Evolutionary conservation across 2,113 vertebrate species (phyloP).

Genomic region (Paraplagusia blochii): DNA sequence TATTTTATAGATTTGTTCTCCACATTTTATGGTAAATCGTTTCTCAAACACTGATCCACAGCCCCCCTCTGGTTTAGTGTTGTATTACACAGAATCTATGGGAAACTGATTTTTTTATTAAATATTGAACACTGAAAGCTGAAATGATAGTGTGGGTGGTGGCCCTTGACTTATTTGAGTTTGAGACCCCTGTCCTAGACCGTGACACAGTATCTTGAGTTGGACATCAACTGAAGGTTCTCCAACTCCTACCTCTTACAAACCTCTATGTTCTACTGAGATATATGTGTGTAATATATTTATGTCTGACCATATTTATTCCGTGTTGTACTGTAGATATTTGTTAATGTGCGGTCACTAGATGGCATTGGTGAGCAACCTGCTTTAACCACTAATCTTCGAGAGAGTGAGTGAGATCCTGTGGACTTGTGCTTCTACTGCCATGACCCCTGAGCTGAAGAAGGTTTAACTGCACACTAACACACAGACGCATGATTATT

Average conservation of each 20-base stretch:
- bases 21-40: too few species aligned
- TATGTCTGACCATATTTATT: constrained; percentile 75
- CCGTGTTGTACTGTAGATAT: constrained; percentile 62
- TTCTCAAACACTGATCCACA: too few species aligned
- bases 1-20: too few species aligned
- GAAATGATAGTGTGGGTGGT: too few species aligned
- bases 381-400: constrained; percentile 67
- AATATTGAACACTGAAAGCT: too few species aligned
- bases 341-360: constrained; percentile 56
- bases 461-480: constrained; percentile 24
- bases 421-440: constrained; percentile 73
- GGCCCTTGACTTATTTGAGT: too few species aligned
- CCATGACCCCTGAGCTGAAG: constrained; percentile 65
- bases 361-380: constrained; percentile 44
- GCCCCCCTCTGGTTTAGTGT: too few species aligned
- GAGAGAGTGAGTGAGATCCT: constrained; percentile 46
- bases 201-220: constrained; percentile 27
- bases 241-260: constrained; percentile 76
- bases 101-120: too few species aligned
- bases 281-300: constrained; percentile 63
- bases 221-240: constrained; percentile 44
- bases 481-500: constrained; percentile 27
- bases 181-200: too few species aligned
- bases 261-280: constrained; percentile 64
- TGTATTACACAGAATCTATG: too few species aligned